Evolutionary conservation across 2,113 vertebrate genomes (phyloP).

Genomic region (Serinus canaria): DNA sequence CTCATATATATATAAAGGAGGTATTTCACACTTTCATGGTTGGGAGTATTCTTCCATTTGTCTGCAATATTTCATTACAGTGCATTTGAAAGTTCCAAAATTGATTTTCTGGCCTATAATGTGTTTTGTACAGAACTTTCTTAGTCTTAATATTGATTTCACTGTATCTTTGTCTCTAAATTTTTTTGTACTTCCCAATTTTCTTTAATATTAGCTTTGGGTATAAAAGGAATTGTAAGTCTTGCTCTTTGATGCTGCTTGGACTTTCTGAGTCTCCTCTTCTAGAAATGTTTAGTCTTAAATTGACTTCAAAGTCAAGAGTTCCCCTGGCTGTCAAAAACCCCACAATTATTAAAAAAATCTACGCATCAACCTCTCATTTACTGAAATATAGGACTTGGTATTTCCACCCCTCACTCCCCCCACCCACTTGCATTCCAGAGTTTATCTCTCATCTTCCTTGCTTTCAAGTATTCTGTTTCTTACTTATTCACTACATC

Average conservation of each 20-base stretch:
- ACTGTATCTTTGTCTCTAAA: not conserved
- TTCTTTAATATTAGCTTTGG: slow-evolving; percentile 35
- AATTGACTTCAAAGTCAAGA: not conserved
- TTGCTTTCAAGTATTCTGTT: not conserved
- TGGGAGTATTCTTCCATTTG: slow-evolving; percentile 26
- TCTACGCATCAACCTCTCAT: not conserved
- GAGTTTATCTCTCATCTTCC: not conserved
- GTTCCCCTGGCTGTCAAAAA: not conserved
- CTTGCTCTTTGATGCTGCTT: not conserved
- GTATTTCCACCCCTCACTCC: accelerated
- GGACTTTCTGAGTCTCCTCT: not conserved
- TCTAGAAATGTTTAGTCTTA: not conserved
- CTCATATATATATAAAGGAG: slow-evolving; percentile 28
- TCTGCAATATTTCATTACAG: slow-evolving; percentile 47
- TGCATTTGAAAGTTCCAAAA: slow-evolving; percentile 38
- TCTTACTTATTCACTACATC: not conserved
- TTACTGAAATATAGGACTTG: not conserved
- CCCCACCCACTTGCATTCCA: not conserved
- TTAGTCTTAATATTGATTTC: slow-evolving; percentile 49
- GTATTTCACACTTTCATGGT: slow-evolving; percentile 43
- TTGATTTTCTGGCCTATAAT: slow-evolving; percentile 46
- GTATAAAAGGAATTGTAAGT: not conserved
- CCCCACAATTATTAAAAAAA: accelerated
- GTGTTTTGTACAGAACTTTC: slow-evolving; percentile 37
- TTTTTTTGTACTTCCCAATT: slow-evolving; percentile 17